phyloP scores from a whole-genome alignment of 2,888 invertebrate species.

The Polymixis lichenea region DNA sequence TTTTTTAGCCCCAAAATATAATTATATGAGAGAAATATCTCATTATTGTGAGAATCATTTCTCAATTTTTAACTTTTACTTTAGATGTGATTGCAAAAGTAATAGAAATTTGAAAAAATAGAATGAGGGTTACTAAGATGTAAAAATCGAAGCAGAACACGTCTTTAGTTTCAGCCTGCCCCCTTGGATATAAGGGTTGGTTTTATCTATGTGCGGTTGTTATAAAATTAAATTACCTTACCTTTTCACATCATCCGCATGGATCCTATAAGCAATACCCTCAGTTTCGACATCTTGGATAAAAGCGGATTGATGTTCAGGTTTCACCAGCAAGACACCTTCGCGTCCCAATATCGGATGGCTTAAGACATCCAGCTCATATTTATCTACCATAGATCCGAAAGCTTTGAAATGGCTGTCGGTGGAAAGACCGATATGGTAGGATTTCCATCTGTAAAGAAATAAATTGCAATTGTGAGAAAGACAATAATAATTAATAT shows the following conservation, averaged over 20 bases:
- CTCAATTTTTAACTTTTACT: background rate
- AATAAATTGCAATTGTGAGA: background rate
- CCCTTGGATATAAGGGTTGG: background rate
- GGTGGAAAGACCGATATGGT: constrained; percentile 75
- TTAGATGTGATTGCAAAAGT: too few relatives aligned
- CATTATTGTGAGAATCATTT: background rate
- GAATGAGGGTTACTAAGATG: too few relatives aligned
- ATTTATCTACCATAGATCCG: constrained; percentile 66
- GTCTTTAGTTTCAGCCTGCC: too few relatives aligned
- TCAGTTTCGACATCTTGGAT: constrained; percentile 73
- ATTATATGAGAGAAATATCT: background rate
- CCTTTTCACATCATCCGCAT: constrained; percentile 86
- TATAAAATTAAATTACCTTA: constrained; percentile 70
- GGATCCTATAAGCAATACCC: constrained; percentile 81
- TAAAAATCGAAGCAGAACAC: too few relatives aligned
- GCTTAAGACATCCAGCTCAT: constrained; percentile 75
- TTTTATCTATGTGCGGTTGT: background rate
- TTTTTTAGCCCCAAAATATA: background rate
- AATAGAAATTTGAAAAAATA: too few relatives aligned
- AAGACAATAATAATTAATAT: background rate
- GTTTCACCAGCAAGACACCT: constrained; percentile 84
- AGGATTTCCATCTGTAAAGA: constrained; percentile 79
- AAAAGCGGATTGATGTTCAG: constrained; percentile 77
- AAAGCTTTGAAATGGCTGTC: constrained; percentile 74
- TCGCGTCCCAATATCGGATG: constrained; percentile 75